phyloP scores from a whole-genome alignment of 2,888 invertebrate species.

The Oxycera nigricornis region DNA sequence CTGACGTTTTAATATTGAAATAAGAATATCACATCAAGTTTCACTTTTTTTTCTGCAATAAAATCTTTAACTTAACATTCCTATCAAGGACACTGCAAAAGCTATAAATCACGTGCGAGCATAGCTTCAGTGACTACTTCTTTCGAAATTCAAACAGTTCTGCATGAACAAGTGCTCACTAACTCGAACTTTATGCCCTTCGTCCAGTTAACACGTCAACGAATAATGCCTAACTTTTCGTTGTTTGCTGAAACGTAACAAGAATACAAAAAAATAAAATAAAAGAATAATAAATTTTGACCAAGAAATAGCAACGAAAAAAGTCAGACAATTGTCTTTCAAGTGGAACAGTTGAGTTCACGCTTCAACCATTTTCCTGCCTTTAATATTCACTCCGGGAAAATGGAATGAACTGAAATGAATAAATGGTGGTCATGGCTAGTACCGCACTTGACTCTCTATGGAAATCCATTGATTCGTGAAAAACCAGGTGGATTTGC shows the following conservation, averaged over 20 bases:
- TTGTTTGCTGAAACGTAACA: not conserved
- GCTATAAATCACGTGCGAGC: too few species aligned
- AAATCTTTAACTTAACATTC: too few species aligned
- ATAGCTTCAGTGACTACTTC: too few species aligned
- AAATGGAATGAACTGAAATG: not conserved
- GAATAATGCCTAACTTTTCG: not conserved
- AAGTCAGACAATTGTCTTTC: not conserved
- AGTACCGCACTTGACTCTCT: not conserved
- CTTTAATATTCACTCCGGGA: not conserved
- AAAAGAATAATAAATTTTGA: not conserved
- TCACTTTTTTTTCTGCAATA: too few species aligned
- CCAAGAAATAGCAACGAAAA: too few species aligned
- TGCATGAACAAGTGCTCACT: not conserved
- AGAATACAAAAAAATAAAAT: not conserved
- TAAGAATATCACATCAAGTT: too few species aligned
- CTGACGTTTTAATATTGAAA: too few species aligned
- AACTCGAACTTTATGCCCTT: not conserved
- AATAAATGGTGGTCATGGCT: not conserved
- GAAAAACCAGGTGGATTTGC: not conserved
- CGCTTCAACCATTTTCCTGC: not conserved
- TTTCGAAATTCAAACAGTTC: constrained; percentile 6
- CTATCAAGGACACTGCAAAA: too few species aligned
- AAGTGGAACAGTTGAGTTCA: not conserved
- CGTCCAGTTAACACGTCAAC: not conserved
- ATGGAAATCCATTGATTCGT: not conserved